Base-by-base conservation (phyloP, 2,888 invertebrate species). In the Drosophila eohydei region DNA sequence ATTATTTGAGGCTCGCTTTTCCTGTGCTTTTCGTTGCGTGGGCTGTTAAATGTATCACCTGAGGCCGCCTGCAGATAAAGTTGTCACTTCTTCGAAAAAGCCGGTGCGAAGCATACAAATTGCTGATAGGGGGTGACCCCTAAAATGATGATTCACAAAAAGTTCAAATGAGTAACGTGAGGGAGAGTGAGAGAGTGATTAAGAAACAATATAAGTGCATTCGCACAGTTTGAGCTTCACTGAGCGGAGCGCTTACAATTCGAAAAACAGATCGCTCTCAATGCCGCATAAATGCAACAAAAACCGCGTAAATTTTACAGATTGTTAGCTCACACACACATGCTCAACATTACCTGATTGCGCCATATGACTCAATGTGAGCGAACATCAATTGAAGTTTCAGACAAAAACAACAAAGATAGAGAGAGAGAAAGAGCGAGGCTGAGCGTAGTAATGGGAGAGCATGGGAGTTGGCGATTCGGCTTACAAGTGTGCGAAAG, bases 31-130 rank as follows among this genome's bases (percentile, higher is more conserved):
- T 40, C 32, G 41, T 51, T 48, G 30, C 48, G 52, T 41, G 30
- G 60, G 48, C 44, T 14, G 54, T 62, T 71, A 57, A 59, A 59
- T 78, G 63, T 63, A 46, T 55, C 64, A 68, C 68, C 73, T 81
- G 82, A 81, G 80, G 79, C 76, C 43, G 46, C 16, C 44, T 55
- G 64, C 80, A 75, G 80, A 80, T 71, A 78, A 80, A 56, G 61
- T 16, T 71, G 51, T 54, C 67, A 43, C 55, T n/a, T 32, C 32
- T 16, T 11, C 0, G 12, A 9, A 56, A 28, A 55, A 16, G 16
- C 16, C 63, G 16, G 16, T 11, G 21, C 36, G 26, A 2, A n/a
- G 38, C 44, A 51, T 9, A 43, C 43, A 32, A 26, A 52, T 36
- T 16, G 30, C 36, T n/a, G 59, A 60, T 54, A 50, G 16, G 4